Evolutionary conservation across 2,888 invertebrate species (phyloP).

Genomic region (Anthophora plumipes): DNA sequence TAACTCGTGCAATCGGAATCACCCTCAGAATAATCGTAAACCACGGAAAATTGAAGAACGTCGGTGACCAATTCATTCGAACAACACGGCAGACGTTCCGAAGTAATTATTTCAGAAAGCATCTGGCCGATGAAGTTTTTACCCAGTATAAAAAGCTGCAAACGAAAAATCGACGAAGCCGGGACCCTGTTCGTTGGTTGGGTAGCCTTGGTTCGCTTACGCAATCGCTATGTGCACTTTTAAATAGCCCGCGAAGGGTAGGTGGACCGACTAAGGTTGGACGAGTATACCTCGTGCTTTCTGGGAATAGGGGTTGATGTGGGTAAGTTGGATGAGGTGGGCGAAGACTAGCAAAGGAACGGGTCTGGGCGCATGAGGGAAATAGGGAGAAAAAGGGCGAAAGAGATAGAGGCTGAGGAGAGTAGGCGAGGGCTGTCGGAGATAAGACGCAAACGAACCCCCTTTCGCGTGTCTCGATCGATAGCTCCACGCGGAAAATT

Average conservation of each 20-base stretch:
- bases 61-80: background rate
- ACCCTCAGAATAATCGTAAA: slow-evolving; percentile 3
- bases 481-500: slow-evolving; percentile 85
- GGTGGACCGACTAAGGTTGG: slow-evolving; percentile 58
- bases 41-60: too few relatives aligned
- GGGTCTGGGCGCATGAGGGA: slow-evolving; percentile 59
- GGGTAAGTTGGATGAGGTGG: slow-evolving; percentile 71
- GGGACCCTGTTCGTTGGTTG: slow-evolving; percentile 16
- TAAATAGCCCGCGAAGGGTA: slow-evolving; percentile 82
- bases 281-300: slow-evolving; percentile 70
- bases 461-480: slow-evolving; percentile 83
- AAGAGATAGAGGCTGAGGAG: slow-evolving; percentile 65
- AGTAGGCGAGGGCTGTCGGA: slow-evolving; percentile 81
- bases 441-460: slow-evolving; percentile 85
- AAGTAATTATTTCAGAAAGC: background rate
- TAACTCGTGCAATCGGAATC: background rate
- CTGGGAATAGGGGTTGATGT: slow-evolving; percentile 69
- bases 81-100: background rate
- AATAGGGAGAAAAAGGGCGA: slow-evolving; percentile 68
- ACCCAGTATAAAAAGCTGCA: background rate
- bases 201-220: slow-evolving; percentile 57
- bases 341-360: slow-evolving; percentile 62
- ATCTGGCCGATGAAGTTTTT: slow-evolving; percentile 24
- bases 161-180: slow-evolving; percentile 24
- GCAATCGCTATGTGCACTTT: slow-evolving; percentile 80